Evolutionary conservation across 2,888 invertebrate genomes (phyloP), one percentile per base, ranked within the genome.

Genomic region (Ramazzottius varieornatus): DNA sequence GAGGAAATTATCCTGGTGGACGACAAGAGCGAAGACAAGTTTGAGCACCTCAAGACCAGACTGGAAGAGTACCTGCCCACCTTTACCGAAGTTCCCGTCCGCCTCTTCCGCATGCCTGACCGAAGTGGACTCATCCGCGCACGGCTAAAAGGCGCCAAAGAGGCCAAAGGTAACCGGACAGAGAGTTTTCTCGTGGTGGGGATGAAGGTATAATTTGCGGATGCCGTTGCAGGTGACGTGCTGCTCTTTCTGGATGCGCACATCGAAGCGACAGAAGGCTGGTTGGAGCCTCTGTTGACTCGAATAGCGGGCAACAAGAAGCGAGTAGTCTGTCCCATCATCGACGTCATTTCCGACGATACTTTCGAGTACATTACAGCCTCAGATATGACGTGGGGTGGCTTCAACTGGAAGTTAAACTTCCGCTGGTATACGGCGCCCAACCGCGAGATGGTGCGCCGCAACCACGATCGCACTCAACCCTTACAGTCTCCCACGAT

Each of bases 391-490:
- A 98, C 96, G 0, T 98, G 96, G 94, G 96, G 96, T 68, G 96
- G 96, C 32, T 98, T 98, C 79, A 98, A 96, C 79, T 96, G 96
- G 96, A 94, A 94, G 78, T 81, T 98, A 65, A 96, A 96, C 79
- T 98, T 98, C 79, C 84, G 96, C 80, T 94, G 93, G 93, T 98
- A 98, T 78, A 84, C 93, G 67, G 96, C 98, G 32, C 94, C 98
- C 0, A 89, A 92, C 74, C 82, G 96, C 70, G 98, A 98, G 80
- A 87, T 94, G 86, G 84, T 88, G 67, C 82, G 98, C 64, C 81
- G 96, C 69, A 86, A 87, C 66, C 86, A 89, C 24, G 96, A 98
- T 75, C 82, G 93, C 68, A 92, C 92, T 0, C 83, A 88, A 16
- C 92, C 96, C 0, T 79, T 94, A 34, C 83, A 88, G 69, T 93